Evolutionary conservation across 2,888 invertebrate genomes (phyloP).

Genomic region (Orthosia gothica): DNA sequence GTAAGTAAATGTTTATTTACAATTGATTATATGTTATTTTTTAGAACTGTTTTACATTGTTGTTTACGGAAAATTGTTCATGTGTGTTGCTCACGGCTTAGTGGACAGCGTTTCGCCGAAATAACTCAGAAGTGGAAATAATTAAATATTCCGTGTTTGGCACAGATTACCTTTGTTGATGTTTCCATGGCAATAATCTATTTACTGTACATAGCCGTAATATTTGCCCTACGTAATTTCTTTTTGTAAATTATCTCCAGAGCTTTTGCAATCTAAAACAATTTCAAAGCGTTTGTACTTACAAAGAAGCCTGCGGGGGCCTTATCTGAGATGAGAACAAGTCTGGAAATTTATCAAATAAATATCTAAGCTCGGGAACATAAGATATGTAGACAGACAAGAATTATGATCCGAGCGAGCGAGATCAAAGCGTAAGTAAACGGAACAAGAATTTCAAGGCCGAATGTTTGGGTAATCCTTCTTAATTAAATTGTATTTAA

Average conservation of each 20-base stretch:
- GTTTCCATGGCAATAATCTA: no score
- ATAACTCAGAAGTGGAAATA: background rate
- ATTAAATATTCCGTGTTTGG: background rate
- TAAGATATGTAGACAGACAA: no score
- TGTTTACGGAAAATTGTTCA: constrained; percentile 41
- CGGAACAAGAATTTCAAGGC: constrained; percentile 27
- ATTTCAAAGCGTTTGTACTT: constrained; percentile 28
- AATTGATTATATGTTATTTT: no score
- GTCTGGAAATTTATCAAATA: no score
- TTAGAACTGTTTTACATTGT: no score
- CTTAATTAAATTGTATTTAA: background rate
- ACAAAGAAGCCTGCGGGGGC: constrained; percentile 31
- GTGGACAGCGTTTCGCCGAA: background rate
- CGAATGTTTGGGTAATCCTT: constrained; percentile 25
- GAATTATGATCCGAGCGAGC: no score
- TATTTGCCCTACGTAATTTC: constrained; percentile 5
- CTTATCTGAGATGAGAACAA: no score
- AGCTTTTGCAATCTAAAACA: constrained; percentile 4
- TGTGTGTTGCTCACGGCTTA: constrained; percentile 13
- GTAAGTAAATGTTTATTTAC: no score
- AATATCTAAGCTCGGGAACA: no score
- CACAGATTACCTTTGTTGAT: no score
- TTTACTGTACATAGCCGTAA: background rate
- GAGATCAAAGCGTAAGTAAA: constrained; percentile 52
- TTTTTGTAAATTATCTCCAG: constrained; percentile 7